A percentile compares a stretch with the other conserved stretches of the same genome.
Conservation (phyloP, 1,140 invertebrate species). For the Anagrus nilaparvatae region DNA sequence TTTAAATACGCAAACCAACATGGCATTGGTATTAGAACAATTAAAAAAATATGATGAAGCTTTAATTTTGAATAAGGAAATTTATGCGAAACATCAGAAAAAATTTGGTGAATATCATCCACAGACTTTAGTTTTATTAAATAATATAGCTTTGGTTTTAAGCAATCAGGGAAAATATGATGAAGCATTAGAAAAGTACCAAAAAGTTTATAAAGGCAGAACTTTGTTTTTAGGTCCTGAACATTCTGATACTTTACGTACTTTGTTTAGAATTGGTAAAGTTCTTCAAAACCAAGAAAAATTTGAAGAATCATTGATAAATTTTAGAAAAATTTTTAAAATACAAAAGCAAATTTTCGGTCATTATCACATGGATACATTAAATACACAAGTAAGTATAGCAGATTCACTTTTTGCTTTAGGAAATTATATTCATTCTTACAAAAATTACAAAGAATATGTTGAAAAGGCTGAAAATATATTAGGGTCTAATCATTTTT, state of each 20-base stretch:
- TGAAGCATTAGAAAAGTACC: background rate
- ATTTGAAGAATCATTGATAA: conserved; percentile 20
- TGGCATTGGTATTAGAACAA: background rate
- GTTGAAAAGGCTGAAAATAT: background rate
- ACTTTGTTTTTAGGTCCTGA: conserved; percentile 15
- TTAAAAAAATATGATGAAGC: conserved; percentile 1
- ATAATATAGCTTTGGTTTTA: background rate
- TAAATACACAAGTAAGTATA: conserved; percentile 16
- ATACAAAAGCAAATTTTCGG: conserved; percentile 14
- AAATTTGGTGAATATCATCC: conserved; percentile 14
- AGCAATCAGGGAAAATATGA: background rate
- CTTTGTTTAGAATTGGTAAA: conserved; percentile 19
- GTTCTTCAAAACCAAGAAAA: conserved; percentile 17
- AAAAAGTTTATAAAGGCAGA: conserved; percentile 4
- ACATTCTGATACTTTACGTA: conserved; percentile 15
- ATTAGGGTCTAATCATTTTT: conserved; percentile 1
- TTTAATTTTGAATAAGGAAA: conserved; percentile 1
- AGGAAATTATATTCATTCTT: conserved; percentile 8
- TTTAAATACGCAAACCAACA: background rate
- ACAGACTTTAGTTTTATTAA: conserved; percentile 14
- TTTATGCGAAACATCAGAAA: conserved; percentile 14
- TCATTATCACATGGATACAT: conserved; percentile 15
- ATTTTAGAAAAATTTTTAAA: conserved; percentile 19
- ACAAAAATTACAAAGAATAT: conserved; percentile 6
- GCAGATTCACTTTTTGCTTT: conserved; percentile 6